A percentile compares a stretch with the other conserved stretches of the same genome.
phyloP scores from a whole-genome alignment of 2,888 invertebrate species.

The Bellardia bayeri region DNA sequence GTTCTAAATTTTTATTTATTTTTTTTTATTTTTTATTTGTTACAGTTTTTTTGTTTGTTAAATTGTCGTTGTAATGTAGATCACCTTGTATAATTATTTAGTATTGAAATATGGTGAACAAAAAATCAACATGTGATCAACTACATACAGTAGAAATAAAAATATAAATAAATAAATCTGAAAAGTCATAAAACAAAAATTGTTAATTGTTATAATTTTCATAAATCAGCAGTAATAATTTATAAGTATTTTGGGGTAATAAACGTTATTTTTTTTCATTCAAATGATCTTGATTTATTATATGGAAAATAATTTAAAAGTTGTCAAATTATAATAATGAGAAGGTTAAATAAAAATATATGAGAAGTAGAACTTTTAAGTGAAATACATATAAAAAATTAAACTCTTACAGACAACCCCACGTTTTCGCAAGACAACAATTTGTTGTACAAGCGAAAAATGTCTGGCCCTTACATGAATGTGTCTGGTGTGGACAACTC shows the following conservation, averaged over 20 bases:
- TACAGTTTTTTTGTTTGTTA: conserved; percentile 40
- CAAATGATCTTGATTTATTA: conserved; percentile 48
- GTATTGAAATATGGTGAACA: conserved; percentile 48
- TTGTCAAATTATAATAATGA: no score
- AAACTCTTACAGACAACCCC: no score
- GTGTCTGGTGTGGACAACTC: no score
- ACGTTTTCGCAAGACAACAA: no score
- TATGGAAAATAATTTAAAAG: not conserved
- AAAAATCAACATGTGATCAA: conserved; percentile 35
- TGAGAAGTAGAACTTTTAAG: not conserved
- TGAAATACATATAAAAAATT: no score
- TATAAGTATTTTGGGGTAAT: conserved; percentile 47
- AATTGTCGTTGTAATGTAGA: conserved; percentile 65
- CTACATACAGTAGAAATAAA: conserved; percentile 24
- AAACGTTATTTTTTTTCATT: conserved; percentile 22
- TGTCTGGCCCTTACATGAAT: no score
- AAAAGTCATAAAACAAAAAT: conserved; percentile 27
- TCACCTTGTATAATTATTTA: conserved; percentile 67
- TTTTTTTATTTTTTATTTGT: conserved; percentile 30
- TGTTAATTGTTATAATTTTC: conserved; percentile 62
- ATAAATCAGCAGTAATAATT: conserved; percentile 62
- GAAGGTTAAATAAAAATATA: no score
- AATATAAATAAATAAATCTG: conserved; percentile 5
- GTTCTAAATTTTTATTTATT: conserved; percentile 36
- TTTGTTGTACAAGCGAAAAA: no score